phyloP scores from a whole-genome alignment of 2,888 invertebrate species.

The Enchytraeus crypticus region DNA sequence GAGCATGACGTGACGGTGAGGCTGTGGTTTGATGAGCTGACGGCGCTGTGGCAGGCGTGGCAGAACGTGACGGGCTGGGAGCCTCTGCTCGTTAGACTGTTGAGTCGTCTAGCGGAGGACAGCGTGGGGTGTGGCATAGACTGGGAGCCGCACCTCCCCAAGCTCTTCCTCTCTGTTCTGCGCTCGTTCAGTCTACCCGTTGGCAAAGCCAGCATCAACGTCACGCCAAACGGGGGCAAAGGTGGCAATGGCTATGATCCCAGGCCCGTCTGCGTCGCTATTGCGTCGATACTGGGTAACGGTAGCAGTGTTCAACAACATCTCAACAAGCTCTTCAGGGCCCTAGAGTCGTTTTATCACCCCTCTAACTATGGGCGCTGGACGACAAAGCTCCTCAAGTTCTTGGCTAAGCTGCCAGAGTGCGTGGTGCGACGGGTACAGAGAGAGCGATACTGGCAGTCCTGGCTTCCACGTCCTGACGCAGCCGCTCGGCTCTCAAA shows the following conservation, averaged over 20 bases:
- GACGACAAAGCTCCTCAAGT: conserved; percentile 44
- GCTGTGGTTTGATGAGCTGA: conserved; percentile 53
- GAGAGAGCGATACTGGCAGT: conserved; percentile 41
- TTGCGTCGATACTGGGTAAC: conserved; percentile 57
- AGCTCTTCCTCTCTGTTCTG: conserved; percentile 55
- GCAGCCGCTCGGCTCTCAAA: conserved; percentile 66
- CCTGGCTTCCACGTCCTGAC: conserved; percentile 66
- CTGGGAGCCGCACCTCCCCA: conserved; percentile 15
- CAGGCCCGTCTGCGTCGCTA: conserved; percentile 54
- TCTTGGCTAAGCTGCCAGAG: not conserved
- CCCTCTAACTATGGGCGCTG: conserved; percentile 79
- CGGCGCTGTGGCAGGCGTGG: conserved; percentile 69
- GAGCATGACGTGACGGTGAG: conserved; percentile 36
- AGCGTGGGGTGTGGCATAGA: conserved; percentile 61
- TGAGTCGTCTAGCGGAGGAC: conserved; percentile 63
- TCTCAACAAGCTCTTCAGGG: conserved; percentile 69
- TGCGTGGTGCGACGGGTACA: not conserved
- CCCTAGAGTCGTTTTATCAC: conserved; percentile 77
- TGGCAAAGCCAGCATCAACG: conserved; percentile 52
- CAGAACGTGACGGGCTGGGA: conserved; percentile 65
- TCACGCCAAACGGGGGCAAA: conserved; percentile 23
- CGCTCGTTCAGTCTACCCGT: conserved; percentile 71
- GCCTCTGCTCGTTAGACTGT: conserved; percentile 56
- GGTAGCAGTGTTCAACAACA: conserved; percentile 63
- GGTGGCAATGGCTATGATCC: conserved; percentile 52